These are phyloP conservation scores for Colletes gigas DNA, from an alignment of 1,140 invertebrate genomes.

Conservation along the genomic window DNA sequence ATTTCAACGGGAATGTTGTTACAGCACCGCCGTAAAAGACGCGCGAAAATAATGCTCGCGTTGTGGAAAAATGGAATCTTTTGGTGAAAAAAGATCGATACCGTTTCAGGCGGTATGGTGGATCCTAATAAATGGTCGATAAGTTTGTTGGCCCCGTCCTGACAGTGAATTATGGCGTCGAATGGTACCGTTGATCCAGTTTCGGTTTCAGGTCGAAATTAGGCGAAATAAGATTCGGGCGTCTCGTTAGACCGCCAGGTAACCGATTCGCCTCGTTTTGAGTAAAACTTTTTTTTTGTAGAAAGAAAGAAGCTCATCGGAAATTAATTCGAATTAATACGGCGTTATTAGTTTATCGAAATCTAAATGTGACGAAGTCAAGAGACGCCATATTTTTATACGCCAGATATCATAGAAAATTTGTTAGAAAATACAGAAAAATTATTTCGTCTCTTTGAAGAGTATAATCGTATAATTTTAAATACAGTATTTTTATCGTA, in stretches of 20 bases:
- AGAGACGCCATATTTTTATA: no score
- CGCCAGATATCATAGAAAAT: no score
- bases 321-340: no score
- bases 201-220: conserved; percentile 51
- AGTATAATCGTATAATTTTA: no score
- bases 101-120: conserved; percentile 10
- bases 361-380: no score
- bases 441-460: no score
- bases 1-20: conserved; percentile 13
- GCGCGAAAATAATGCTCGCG: background rate
- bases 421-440: no score
- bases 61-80: conserved; percentile 42
- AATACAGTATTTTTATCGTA: no score
- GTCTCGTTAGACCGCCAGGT: conserved; percentile 3
- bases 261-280: background rate
- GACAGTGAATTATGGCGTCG: conserved; percentile 52
- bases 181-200: conserved; percentile 62
- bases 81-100: conserved; percentile 53
- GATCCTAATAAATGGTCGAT: conserved; percentile 55
- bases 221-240: conserved; percentile 12
- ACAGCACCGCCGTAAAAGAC: background rate
- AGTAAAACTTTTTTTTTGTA: background rate
- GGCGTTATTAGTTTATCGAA: no score
- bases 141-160: conserved; percentile 17
- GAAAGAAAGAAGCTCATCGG: background rate